These are phyloP conservation scores for Hippopotamus amphibius DNA, from an alignment of 2,113 vertebrate genomes.

Conservation along the genomic window DNA sequence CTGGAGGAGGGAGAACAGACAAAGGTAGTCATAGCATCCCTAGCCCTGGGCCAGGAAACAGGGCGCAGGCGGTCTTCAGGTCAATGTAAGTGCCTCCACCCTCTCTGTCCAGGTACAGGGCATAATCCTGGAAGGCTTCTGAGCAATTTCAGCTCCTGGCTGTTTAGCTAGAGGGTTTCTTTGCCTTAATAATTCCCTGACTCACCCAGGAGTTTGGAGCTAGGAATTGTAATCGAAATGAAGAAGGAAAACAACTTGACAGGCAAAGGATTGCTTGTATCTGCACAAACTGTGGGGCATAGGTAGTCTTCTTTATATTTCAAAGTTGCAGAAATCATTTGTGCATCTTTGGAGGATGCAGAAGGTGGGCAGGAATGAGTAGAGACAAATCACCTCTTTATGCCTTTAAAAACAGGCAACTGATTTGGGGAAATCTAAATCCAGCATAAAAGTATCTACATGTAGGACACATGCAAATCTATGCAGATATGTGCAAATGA, in stretches of 20 bases:
- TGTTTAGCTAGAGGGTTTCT: neutral
- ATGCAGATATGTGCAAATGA: slow-evolving; percentile 68
- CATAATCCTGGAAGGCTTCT: neutral
- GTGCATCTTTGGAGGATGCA: neutral
- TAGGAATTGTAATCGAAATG: neutral
- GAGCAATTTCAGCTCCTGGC: neutral
- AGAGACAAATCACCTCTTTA: slow-evolving; percentile 1
- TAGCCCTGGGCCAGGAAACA: neutral
- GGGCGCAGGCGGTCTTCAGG: neutral
- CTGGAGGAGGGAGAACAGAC: slow-evolving; percentile 66
- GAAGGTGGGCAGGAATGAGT: slow-evolving; percentile 10
- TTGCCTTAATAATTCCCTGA: neutral
- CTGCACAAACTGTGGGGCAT: neutral
- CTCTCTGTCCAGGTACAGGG: neutral
- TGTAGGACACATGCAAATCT: slow-evolving; percentile 68
- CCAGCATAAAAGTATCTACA: neutral
- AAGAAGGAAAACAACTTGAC: neutral
- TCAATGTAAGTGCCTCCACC: fast-evolving
- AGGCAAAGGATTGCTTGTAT: neutral
- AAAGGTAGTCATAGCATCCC: slow-evolving; percentile 59
- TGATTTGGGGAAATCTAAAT: slow-evolving; percentile 56
- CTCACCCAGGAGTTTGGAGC: slow-evolving; percentile 11
- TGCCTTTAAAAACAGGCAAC: slow-evolving; percentile 63
- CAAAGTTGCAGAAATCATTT: neutral
- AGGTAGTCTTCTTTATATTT: neutral